A percentile compares a stretch with the other conserved stretches of the same genome.
Conservation (phyloP, 2,113 vertebrate genomes). For the Addax nasomaculatus region DNA sequence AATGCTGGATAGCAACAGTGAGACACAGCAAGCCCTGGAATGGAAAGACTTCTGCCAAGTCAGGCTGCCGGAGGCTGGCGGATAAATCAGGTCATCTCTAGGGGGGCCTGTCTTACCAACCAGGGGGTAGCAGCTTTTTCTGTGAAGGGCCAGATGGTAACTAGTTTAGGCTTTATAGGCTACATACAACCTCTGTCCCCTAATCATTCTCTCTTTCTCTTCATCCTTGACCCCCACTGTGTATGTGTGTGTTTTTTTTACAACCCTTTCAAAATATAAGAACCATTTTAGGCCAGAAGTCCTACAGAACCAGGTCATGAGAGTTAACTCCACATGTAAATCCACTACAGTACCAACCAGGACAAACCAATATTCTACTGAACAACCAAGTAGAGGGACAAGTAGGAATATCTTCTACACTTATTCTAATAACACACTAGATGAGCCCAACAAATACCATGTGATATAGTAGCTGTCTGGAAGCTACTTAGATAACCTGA, state of each 20-base stretch:
- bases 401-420: neutral
- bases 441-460: neutral
- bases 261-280: neutral
- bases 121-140: neutral
- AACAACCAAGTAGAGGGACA: neutral
- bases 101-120: neutral
- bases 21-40: neutral
- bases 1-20: neutral
- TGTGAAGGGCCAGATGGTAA: neutral
- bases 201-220: neutral
- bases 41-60: neutral
- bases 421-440: neutral
- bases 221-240: neutral
- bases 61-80: neutral
- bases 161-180: neutral
- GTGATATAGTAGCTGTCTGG: neutral
- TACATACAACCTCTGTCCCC: neutral
- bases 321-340: neutral
- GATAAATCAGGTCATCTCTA: neutral
- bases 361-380: neutral
- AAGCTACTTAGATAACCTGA: neutral
- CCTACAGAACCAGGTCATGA: neutral
- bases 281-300: neutral
- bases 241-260: neutral
- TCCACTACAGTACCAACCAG: neutral